phyloP scores from a whole-genome alignment of 2,888 invertebrate species.

The Timema podura region DNA sequence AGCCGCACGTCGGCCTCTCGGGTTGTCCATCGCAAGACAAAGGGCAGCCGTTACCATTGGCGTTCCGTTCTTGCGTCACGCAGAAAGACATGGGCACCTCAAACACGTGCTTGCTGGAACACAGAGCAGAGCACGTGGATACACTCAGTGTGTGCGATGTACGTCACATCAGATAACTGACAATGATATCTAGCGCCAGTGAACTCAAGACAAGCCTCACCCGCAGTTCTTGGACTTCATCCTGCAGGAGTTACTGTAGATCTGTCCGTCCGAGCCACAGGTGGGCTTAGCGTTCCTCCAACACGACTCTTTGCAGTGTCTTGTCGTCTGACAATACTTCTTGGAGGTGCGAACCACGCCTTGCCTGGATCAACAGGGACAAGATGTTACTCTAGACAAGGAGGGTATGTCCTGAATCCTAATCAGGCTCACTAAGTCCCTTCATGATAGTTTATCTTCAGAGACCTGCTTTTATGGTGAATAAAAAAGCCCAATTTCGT shows the following conservation, averaged over 20 bases:
- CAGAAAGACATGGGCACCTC: constrained; percentile 90
- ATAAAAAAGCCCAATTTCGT: too few relatives aligned
- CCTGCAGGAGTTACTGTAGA: constrained; percentile 84
- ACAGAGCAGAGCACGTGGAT: background rate
- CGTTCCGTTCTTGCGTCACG: constrained; percentile 68
- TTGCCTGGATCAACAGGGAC: constrained; percentile 54
- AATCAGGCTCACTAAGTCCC: too few relatives aligned
- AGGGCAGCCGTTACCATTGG: constrained; percentile 62
- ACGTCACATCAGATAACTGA: too few relatives aligned
- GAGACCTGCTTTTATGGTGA: too few relatives aligned
- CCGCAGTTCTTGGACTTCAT: constrained; percentile 93
- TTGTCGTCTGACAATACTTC: constrained; percentile 86
- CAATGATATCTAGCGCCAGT: too few relatives aligned
- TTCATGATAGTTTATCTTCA: too few relatives aligned
- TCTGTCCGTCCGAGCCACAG: constrained; percentile 84
- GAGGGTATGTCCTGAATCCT: constrained; percentile 19
- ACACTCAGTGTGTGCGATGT: too few relatives aligned
- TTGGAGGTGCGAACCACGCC: constrained; percentile 82
- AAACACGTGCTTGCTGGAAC: constrained; percentile 78
- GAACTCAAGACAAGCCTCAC: constrained; percentile 45
- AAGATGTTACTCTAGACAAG: background rate
- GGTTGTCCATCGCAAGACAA: constrained; percentile 68
- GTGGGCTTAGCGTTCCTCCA: constrained; percentile 86
- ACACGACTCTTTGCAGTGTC: constrained; percentile 86
- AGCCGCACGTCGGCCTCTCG: constrained; percentile 75